Evolutionary conservation across 2,113 vertebrate species (phyloP), one percentile per base, ranked within the genome.

Genomic region (Dunckerocampus dactyliophorus): DNA sequence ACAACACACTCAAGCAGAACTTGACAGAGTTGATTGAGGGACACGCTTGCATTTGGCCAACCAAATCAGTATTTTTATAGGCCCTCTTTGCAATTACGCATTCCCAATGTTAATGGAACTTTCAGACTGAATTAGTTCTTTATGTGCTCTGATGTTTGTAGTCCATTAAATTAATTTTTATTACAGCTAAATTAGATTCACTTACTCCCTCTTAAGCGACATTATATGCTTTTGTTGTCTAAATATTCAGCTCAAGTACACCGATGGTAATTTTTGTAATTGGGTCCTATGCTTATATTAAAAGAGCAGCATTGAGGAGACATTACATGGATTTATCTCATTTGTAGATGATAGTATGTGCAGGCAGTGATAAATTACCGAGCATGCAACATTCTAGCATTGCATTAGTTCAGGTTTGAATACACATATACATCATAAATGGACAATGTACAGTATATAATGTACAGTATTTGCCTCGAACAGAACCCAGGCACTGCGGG

Each of bases 131-230:
- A 89, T 90, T 86, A 84, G 68, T 80, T 86, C 83, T 90, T 90
- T 89, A 90, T 89, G 86, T 88, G 82, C 84, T 87, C 82, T 49
- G 54, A 86, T 83, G 82, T 84, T 78, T 87, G 85, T 85, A 88
- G 84, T 88, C 88, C 88, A 90, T 91, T 90, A 89, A 91, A 90
- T 89, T 85, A 11, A 76, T 78, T 90, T 92, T 91, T 90, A 92
- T 89, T 90, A 88, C 89, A 52, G 72, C 86, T 88, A 88, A 90
- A 91, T 91, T 91, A 88, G 83, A 88, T 88, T 86, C 88, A 86
- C 83, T 89, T 86, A 82, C 78, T 67, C 76, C 88, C 86, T 85
- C 82, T 85, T 85, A 77, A 56, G 72, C 67, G 71, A 81, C 62
- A 71, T 78, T 85, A 83, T 81, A 80, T 77, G 85, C 89, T 89